Evolutionary conservation across 2,888 invertebrate species (phyloP).

Genomic region (Dilophus febrilis): DNA sequence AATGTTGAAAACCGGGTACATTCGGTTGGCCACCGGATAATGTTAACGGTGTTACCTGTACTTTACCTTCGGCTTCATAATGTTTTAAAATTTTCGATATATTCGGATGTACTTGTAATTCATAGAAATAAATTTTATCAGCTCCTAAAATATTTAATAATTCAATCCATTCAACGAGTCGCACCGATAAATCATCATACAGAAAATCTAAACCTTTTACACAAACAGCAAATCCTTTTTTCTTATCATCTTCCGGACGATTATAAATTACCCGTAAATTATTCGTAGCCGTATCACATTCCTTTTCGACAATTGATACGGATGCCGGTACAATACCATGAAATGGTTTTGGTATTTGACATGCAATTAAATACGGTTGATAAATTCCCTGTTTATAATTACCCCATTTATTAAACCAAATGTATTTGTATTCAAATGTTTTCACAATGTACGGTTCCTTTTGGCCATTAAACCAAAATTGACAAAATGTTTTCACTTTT

Average conservation of each 20-base stretch:
- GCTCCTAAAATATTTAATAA: conserved; percentile 71
- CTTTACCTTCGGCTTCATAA: conserved; percentile 46
- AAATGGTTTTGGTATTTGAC: conserved; percentile 64
- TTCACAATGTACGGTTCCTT: conserved; percentile 66
- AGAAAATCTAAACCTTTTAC: conserved; percentile 88
- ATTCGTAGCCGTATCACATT: conserved; percentile 73
- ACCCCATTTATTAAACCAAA: conserved; percentile 90
- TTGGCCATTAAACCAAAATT: conserved; percentile 76
- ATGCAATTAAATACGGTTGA: conserved; percentile 80
- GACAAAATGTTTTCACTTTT: conserved; percentile 63
- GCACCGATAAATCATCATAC: conserved; percentile 76
- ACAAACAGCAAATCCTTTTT: conserved; percentile 77
- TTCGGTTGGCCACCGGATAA: conserved; percentile 83
- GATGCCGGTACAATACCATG: conserved; percentile 58
- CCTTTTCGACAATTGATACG: conserved; percentile 68
- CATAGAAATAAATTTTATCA: conserved; percentile 81
- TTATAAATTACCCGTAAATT: conserved; percentile 70
- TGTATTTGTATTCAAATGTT: conserved; percentile 79
- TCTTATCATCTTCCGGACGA: conserved; percentile 41
- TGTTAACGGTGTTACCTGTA: conserved; percentile 63
- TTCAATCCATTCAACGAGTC: conserved; percentile 90
- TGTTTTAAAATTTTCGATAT: conserved; percentile 59
- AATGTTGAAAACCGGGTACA: conserved; percentile 71
- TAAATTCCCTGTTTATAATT: conserved; percentile 82
- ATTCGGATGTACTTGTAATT: conserved; percentile 80